Conservation (phyloP, 2,797 vertebrate species). For the Sus cebifrons region DNA sequence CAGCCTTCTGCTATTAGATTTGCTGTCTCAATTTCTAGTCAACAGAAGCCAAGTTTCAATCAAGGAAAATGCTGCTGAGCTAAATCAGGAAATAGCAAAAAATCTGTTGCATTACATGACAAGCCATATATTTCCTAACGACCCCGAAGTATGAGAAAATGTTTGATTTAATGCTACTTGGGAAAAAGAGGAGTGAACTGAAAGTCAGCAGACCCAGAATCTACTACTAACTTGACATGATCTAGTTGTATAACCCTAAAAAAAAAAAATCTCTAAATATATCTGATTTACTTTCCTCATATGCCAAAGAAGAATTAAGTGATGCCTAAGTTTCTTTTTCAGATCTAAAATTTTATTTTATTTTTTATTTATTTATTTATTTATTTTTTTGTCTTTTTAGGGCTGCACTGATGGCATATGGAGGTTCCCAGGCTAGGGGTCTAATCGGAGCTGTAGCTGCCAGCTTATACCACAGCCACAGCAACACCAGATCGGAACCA, state of each 20-base stretch:
- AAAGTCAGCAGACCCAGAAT: neutral
- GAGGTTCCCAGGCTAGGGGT: too few species aligned
- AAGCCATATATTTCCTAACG: slow-evolving; percentile 40
- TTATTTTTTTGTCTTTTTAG: too few species aligned
- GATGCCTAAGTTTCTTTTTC: neutral
- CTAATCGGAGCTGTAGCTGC: too few species aligned
- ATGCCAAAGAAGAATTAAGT: slow-evolving; percentile 6
- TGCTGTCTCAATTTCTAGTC: neutral
- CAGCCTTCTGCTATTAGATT: neutral
- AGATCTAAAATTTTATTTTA: neutral
- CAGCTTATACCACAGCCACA: too few species aligned
- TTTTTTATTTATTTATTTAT: too few species aligned
- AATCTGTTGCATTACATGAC: slow-evolving; percentile 1
- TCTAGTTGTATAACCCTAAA: neutral
- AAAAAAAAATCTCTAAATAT: neutral
- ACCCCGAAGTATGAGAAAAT: neutral
- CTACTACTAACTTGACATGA: neutral
- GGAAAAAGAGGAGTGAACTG: neutral
- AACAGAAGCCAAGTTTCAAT: slow-evolving; percentile 28
- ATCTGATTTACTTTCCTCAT: neutral
- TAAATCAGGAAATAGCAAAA: neutral
- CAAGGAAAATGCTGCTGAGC: neutral
- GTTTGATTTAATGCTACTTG: neutral
- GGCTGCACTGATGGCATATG: too few species aligned
- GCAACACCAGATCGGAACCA: too few species aligned